These are phyloP conservation scores for Parasteatoda lunata DNA, from an alignment of 2,888 invertebrate genomes.

Conservation along the genomic window DNA sequence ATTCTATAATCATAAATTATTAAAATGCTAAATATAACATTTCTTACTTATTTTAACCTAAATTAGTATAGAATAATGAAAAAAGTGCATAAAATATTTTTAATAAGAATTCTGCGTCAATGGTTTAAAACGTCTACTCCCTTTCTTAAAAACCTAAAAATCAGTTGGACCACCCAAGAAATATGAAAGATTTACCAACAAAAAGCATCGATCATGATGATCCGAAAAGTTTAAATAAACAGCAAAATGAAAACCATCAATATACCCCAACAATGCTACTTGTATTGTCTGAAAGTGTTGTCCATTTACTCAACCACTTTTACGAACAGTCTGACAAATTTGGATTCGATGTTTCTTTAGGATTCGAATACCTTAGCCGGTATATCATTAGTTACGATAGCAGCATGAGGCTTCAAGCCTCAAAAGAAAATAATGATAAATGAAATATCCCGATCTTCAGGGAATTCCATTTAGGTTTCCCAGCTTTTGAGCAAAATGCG, in stretches of 20 bases:
- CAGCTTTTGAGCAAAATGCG: background rate
- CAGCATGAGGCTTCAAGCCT: background rate
- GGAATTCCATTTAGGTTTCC: background rate
- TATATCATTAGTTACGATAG: background rate
- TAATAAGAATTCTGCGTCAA: too few species aligned
- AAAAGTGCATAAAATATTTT: too few species aligned
- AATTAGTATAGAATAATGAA: too few species aligned
- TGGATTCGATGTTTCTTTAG: background rate
- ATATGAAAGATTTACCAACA: background rate
- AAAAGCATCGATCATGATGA: background rate
- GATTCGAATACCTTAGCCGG: background rate
- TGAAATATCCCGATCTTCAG: background rate
- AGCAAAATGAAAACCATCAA: background rate
- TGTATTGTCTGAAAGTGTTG: background rate
- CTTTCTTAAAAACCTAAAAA: background rate
- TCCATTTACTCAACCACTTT: background rate
- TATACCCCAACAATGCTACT: background rate
- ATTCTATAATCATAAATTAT: too few species aligned
- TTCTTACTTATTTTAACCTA: too few species aligned
- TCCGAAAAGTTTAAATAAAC: too few species aligned
- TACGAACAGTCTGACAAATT: background rate
- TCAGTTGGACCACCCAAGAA: background rate
- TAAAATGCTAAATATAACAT: too few species aligned
- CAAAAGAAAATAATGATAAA: background rate
- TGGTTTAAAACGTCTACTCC: too few species aligned